These are phyloP conservation scores for Catharus bicknelli DNA, from an alignment of 2,113 vertebrate species.

Conservation along the genomic window DNA sequence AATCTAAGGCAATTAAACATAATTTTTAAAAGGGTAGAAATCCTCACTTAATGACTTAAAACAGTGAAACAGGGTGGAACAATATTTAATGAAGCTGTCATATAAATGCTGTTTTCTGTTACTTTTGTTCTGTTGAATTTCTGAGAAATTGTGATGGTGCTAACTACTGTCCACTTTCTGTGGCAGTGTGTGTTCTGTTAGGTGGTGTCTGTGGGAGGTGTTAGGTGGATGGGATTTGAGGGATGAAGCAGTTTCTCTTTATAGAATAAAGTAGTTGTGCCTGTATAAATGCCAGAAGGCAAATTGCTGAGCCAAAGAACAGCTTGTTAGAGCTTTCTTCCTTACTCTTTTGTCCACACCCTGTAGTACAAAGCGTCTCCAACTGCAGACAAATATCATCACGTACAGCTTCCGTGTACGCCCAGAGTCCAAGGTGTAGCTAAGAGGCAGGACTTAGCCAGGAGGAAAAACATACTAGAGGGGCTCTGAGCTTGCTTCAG, in stretches of 20 bases:
- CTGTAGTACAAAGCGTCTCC: background rate
- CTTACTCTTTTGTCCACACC: background rate
- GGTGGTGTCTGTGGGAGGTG: background rate
- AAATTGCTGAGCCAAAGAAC: background rate
- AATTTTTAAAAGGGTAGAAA: background rate
- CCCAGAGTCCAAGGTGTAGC: background rate
- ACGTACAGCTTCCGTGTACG: background rate
- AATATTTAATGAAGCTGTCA: background rate
- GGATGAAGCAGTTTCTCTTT: background rate
- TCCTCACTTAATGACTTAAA: background rate
- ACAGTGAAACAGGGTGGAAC: background rate
- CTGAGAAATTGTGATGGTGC: background rate
- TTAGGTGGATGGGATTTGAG: background rate
- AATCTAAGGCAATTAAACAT: background rate
- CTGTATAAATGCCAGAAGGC: background rate
- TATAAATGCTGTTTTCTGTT: background rate
- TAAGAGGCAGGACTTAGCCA: background rate
- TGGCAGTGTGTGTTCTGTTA: background rate
- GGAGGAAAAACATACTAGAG: fast-evolving
- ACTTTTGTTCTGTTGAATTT: background rate
- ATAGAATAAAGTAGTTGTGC: background rate
- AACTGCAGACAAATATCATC: background rate
- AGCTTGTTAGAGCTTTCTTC: background rate
- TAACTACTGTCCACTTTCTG: background rate
- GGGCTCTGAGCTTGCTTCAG: background rate